A percentile compares a stretch with the other conserved stretches of the same genome.
Conservation (phyloP, 2,888 invertebrate species). For the Drosophila hamatofila region DNA sequence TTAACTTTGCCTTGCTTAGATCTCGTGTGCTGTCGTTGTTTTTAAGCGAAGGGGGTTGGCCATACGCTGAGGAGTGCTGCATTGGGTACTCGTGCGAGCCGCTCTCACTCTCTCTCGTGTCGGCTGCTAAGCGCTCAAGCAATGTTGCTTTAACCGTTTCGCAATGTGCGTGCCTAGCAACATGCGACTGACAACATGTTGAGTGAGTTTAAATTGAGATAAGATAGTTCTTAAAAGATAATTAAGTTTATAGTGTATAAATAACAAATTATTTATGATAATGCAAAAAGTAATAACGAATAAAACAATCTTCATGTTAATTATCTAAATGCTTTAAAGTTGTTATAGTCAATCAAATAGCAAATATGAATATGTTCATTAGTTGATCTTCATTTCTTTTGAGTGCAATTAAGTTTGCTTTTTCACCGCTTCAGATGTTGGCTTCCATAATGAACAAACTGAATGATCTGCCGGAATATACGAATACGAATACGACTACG, state of each 20-base stretch:
- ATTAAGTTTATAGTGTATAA: not conserved
- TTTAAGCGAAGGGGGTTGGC: slow-evolving; percentile 1
- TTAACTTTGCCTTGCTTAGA: slow-evolving; percentile 12
- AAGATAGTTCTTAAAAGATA: not conserved
- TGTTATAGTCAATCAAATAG: no score
- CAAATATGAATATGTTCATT: slow-evolving; percentile 7
- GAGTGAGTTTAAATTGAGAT: not conserved
- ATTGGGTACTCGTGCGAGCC: slow-evolving; percentile 11
- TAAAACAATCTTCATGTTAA: not conserved
- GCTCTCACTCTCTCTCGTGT: not conserved
- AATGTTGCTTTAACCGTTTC: slow-evolving; percentile 70
- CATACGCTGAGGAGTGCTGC: slow-evolving; percentile 33
- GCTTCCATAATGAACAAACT: slow-evolving; percentile 27
- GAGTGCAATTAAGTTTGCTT: slow-evolving; percentile 21
- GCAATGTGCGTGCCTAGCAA: slow-evolving; percentile 41
- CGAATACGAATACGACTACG: slow-evolving; percentile 23
- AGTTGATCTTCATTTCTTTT: slow-evolving; percentile 8
- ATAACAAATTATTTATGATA: not conserved
- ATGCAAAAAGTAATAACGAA: not conserved
- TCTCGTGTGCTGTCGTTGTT: slow-evolving; percentile 23
- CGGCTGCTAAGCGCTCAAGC: slow-evolving; percentile 6
- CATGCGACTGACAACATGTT: slow-evolving; percentile 27
- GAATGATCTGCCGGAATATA: slow-evolving; percentile 50
- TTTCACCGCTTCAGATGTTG: slow-evolving; percentile 7
- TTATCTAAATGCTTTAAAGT: not conserved